phyloP scores from a whole-genome alignment of 2,113 vertebrate genomes.

The Platanista minor region DNA sequence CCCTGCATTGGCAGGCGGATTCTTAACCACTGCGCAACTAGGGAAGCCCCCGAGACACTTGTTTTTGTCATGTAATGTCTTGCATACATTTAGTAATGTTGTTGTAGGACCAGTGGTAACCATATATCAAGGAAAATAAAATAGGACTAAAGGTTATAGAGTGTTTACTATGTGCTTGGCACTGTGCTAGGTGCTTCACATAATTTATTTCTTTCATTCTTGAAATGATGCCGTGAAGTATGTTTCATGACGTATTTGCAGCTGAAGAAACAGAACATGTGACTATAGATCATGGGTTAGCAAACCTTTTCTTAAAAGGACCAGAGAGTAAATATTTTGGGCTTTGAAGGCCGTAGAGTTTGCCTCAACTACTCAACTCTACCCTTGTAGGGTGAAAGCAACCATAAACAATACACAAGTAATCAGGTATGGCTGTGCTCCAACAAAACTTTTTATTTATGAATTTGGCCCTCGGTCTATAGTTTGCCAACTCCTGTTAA shows the following conservation, averaged over 20 bases:
- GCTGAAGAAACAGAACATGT: not conserved
- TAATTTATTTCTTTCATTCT: not conserved
- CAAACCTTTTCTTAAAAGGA: not conserved
- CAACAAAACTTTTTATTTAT: slow-evolving; percentile 40
- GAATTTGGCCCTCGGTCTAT: not conserved
- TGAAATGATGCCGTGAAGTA: not conserved
- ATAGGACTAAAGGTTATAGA: not conserved
- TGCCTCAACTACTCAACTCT: not conserved
- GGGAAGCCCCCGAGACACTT: not conserved
- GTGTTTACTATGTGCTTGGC: not conserved
- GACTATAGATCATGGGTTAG: not conserved
- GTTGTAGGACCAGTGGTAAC: not conserved
- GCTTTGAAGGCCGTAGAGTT: not conserved
- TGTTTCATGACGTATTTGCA: not conserved
- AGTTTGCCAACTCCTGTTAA: not conserved
- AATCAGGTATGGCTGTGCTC: not conserved
- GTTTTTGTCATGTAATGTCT: not conserved
- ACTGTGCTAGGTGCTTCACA: not conserved
- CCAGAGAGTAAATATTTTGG: not conserved
- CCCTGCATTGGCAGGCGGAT: too few species aligned
- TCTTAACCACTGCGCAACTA: too few species aligned
- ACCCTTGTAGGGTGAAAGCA: not conserved
- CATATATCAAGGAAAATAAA: not conserved
- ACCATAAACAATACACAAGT: not conserved
- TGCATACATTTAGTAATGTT: not conserved